Percentiles rank a stretch among this genome's conserved stretches.
Conservation (phyloP, 1,140 invertebrate species). For the Penaeus chinensis region DNA sequence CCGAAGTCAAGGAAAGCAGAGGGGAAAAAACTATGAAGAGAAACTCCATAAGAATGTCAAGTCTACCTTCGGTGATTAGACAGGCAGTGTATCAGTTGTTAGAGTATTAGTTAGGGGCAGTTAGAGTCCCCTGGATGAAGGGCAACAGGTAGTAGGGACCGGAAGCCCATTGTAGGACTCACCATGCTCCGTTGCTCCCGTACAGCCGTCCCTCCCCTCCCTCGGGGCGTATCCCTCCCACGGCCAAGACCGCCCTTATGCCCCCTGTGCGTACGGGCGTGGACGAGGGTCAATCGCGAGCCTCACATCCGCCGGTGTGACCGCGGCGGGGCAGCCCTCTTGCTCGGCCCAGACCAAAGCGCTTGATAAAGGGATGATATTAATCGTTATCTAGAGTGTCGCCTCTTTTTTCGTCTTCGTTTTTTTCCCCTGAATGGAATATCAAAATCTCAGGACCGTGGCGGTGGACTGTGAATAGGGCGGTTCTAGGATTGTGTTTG, state of each 20-base stretch:
- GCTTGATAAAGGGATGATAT: slow-evolving; percentile 43
- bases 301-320: no score
- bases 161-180: slow-evolving; percentile 52
- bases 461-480: slow-evolving; percentile 36
- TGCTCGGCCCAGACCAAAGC: slow-evolving; percentile 14
- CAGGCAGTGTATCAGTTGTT: not conserved
- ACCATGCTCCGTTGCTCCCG: slow-evolving; percentile 70
- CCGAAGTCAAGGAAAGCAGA: no score
- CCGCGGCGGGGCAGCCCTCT: slow-evolving; percentile 13
- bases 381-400: slow-evolving; percentile 56
- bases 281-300: not conserved
- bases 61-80: no score
- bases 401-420: slow-evolving; percentile 30
- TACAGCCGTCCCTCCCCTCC: slow-evolving; percentile 70
- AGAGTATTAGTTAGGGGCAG: slow-evolving; percentile 13
- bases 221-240: slow-evolving; percentile 76
- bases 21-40: no score
- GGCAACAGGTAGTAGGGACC: slow-evolving; percentile 57
- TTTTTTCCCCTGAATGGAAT: slow-evolving; percentile 38
- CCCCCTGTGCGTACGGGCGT: slow-evolving; percentile 4
- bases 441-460: slow-evolving; percentile 50
- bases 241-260: slow-evolving; percentile 65
- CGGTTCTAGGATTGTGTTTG: slow-evolving; percentile 45
- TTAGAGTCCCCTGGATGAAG: slow-evolving; percentile 41
- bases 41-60: no score